Percentiles rank a stretch among this genome's conserved stretches.
Conservation (phyloP, 2,113 vertebrate species). For the Lethenteron camtschaticum region DNA sequence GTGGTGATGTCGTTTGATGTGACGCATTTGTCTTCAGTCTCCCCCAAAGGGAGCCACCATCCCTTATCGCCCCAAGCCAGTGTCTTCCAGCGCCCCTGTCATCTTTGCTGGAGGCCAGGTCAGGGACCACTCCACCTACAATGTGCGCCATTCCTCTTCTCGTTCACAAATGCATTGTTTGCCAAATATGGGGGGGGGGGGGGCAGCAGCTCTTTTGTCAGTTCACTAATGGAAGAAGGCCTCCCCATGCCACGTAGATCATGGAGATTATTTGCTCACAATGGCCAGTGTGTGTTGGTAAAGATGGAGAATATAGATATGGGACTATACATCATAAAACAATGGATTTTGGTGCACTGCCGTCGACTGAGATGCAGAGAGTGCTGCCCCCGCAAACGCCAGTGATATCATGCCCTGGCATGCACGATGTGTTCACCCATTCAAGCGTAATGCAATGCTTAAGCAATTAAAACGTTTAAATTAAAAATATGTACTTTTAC, state of each 20-base stretch:
- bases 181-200: constrained; percentile 1
- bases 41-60: constrained; percentile 76
- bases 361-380: too few relatives aligned
- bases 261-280: constrained; percentile 20
- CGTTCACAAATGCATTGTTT: constrained; percentile 13
- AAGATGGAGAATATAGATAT: not conserved
- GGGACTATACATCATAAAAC: too few relatives aligned
- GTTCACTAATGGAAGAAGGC: too few relatives aligned
- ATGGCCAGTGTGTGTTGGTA: constrained; percentile 8
- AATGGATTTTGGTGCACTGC: too few relatives aligned
- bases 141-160: constrained; percentile 28
- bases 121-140: constrained; percentile 45
- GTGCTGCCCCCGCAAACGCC: too few relatives aligned
- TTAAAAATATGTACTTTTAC: too few relatives aligned
- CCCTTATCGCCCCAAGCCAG: constrained; percentile 56
- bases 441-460: too few relatives aligned
- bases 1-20: constrained; percentile 4
- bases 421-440: too few relatives aligned
- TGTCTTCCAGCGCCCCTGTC: constrained; percentile 28
- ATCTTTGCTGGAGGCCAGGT: constrained; percentile 41
- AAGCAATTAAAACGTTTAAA: too few relatives aligned
- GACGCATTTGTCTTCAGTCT: constrained; percentile 33
- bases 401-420: too few relatives aligned
- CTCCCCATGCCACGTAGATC: too few relatives aligned
- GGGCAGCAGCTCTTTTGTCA: too few relatives aligned